Evolutionary conservation across 2,797 vertebrate species (phyloP), one percentile per base, ranked within the genome.

Genomic region (Halcyon chelicuti): DNA sequence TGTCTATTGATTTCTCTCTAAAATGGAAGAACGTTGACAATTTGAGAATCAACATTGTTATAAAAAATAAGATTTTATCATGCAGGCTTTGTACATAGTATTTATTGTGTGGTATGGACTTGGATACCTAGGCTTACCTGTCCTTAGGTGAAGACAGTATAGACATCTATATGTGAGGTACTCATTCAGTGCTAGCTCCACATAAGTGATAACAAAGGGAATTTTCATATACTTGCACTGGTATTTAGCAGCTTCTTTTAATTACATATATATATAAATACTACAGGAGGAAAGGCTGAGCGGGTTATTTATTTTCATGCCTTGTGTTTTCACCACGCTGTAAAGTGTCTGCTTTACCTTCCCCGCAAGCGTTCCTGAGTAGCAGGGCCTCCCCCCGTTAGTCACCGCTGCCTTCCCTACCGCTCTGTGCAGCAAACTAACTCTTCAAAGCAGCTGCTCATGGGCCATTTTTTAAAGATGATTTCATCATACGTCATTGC

Each of bases 371-470:
- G 0, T 33, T 62, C 51, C 29, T 42, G 54, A 63, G 35, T 22
- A 22, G 75, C 71, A 26, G 66, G 18, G 87, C 92, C 67, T 94
- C 93, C 74, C 84, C 42, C 51, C 78, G 49, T 86, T 87, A 91
- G 44, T 89, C 91, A 74, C 79, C 84, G 9, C 72, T 54, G 75
- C 81, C 39, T 52, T 91, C 72, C 57, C 73, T 42, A 40, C 5
- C 22, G 9, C 81, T 35, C 26, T 40, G 22, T 85, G 40, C 68
- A n/a, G 22, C 13, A 18, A 87, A 85, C 61, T 8, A 11, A 14
- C 81, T 82, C 86, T 68, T 76, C 63, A 79, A 63, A 93, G 74
- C 58, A 86, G 7, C 54, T 76, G 33, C 57, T 89, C 51, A 23
- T 37, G 28, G 60, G 66, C 90, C 16, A 4, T 83, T 88, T 84